phyloP scores from a whole-genome alignment of 2,888 invertebrate genomes.

The Troides aeacus region DNA sequence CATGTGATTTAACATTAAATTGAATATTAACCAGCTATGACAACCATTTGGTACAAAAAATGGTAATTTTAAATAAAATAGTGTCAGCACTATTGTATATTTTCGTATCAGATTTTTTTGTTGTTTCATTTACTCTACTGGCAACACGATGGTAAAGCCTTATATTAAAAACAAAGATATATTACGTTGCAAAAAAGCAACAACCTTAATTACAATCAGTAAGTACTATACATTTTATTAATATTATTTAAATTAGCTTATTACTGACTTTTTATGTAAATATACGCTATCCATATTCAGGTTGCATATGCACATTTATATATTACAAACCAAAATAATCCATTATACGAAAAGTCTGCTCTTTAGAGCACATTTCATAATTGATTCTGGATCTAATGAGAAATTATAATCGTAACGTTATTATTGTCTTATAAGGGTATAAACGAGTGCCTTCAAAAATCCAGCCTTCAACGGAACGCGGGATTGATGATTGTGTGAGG shows the following conservation, averaged over 20 bases:
- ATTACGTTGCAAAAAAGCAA: background rate
- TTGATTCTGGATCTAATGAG: conserved; percentile 37
- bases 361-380: conserved; percentile 37
- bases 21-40: conserved; percentile 2
- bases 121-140: conserved; percentile 1
- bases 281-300: conserved; percentile 55
- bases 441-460: conserved; percentile 77
- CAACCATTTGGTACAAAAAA: background rate
- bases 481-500: conserved; percentile 69
- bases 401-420: conserved; percentile 49
- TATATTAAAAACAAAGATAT: background rate
- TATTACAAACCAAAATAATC: conserved; percentile 60
- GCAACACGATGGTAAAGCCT: background rate
- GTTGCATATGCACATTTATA: conserved; percentile 42
- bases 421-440: conserved; percentile 63
- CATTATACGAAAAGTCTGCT: conserved; percentile 51
- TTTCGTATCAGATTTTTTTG: conserved; percentile 8
- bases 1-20: conserved; percentile 13
- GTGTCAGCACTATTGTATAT: background rate
- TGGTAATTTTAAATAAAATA: background rate
- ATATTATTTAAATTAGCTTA: conserved; percentile 38
- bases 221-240: conserved; percentile 10
- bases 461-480: conserved; percentile 73
- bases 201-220: conserved; percentile 6
- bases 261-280: conserved; percentile 47